Evolutionary conservation across 2,797 vertebrate genomes (phyloP).

Genomic region (Sitta carolinensis): DNA sequence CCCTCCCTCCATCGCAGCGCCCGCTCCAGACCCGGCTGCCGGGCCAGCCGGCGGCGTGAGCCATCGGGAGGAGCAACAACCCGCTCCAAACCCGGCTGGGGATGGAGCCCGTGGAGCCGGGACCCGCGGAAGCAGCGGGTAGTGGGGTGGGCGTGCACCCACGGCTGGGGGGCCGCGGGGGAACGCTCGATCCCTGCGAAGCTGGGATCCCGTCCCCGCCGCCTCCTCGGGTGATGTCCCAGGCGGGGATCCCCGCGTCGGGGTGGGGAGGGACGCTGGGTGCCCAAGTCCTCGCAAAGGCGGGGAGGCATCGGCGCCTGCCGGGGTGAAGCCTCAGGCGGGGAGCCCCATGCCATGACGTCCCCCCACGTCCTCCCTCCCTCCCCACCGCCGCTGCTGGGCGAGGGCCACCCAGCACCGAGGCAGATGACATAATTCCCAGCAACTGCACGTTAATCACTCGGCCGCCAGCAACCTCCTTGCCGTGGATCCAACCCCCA

Average conservation of each 20-base stretch:
- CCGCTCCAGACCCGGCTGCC: not conserved
- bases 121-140: not conserved
- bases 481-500: not conserved
- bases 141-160: not conserved
- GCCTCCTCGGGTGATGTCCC: not conserved
- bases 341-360: not conserved
- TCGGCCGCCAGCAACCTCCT: not conserved
- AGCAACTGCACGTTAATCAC: constrained; percentile 28
- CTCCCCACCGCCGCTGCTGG: not conserved
- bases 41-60: not conserved
- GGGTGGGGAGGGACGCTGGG: fast-evolving
- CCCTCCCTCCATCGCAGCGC: not conserved
- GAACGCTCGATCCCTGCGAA: fast-evolving
- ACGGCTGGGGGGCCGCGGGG: not conserved
- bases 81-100: not conserved
- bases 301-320: not conserved
- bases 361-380: not conserved
- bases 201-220: not conserved
- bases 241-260: not conserved
- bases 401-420: constrained; percentile 43
- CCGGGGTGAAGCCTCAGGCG: not conserved
- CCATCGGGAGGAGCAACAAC: fast-evolving
- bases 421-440: constrained; percentile 67
- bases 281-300: fast-evolving
- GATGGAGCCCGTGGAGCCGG: not conserved